phyloP scores from a whole-genome alignment of 2,113 vertebrate species.

The Plecotus auritus region DNA sequence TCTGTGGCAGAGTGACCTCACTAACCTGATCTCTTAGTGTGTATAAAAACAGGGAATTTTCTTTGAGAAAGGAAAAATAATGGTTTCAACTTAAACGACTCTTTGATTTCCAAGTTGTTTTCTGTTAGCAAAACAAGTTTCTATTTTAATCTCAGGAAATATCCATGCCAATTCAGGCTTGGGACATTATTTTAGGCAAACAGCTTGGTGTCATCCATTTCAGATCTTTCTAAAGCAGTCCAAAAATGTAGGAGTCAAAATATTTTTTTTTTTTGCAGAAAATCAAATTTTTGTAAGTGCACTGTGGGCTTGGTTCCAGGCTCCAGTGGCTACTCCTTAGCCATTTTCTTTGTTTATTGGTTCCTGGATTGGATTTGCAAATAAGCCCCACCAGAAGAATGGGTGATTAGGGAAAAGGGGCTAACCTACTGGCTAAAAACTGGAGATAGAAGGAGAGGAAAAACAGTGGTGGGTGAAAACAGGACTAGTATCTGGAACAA shows the following conservation, averaged over 20 bases:
- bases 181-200: constrained; percentile 74
- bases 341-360: not conserved
- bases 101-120: constrained; percentile 69
- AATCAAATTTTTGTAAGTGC: constrained; percentile 50
- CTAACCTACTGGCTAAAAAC: not conserved
- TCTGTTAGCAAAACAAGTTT: constrained; percentile 72
- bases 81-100: constrained; percentile 57
- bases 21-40: constrained; percentile 12
- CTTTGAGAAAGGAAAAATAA: constrained; percentile 47
- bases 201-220: constrained; percentile 74
- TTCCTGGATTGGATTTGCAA: not conserved
- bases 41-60: constrained; percentile 59
- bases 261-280: constrained; percentile 65
- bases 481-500: not conserved
- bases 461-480: not conserved
- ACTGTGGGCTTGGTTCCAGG: constrained; percentile 28
- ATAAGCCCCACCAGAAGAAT: not conserved
- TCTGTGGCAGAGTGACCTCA: constrained; percentile 2
- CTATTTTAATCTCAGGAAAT: constrained; percentile 73
- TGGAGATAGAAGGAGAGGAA: not conserved
- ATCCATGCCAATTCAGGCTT: constrained; percentile 61
- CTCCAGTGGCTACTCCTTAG: not conserved
- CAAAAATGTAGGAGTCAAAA: constrained; percentile 67
- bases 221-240: constrained; percentile 65
- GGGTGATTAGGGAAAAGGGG: not conserved